These are phyloP conservation scores for Papilio elwesi DNA, from an alignment of 2,888 invertebrate species.

Conservation along the genomic window DNA sequence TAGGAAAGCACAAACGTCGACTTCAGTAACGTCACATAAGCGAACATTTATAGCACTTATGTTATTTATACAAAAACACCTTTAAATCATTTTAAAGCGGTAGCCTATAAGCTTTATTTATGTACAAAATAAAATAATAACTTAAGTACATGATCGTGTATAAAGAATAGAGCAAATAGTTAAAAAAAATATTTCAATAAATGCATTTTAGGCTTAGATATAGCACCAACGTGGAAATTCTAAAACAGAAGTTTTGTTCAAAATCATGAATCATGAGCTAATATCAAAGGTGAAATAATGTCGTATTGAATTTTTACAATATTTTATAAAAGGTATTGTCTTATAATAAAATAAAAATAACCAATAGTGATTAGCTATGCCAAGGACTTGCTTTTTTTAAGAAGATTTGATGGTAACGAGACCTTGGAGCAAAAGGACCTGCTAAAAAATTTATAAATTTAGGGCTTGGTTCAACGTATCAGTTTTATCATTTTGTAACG, in stretches of 20 bases:
- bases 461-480: too few relatives aligned
- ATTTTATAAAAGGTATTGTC: too few relatives aligned
- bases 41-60: conserved; percentile 58
- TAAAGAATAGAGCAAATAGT: conserved; percentile 46
- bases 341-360: too few relatives aligned
- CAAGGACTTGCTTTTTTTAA: too few relatives aligned
- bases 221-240: conserved; percentile 74
- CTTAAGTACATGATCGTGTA: conserved; percentile 65
- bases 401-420: too few relatives aligned
- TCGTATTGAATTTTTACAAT: too few relatives aligned
- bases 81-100: conserved; percentile 76
- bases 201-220: conserved; percentile 63
- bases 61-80: conserved; percentile 73
- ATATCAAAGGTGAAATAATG: background rate
- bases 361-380: too few relatives aligned
- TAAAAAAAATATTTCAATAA: conserved; percentile 41
- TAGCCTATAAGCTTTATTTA: conserved; percentile 54
- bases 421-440: too few relatives aligned
- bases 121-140: conserved; percentile 60
- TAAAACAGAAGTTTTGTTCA: conserved; percentile 37
- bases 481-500: too few relatives aligned
- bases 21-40: conserved; percentile 57
- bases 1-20: conserved; percentile 60
- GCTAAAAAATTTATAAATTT: too few relatives aligned
- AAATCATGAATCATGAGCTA: too few relatives aligned